These are phyloP conservation scores for Nylanderia fulva DNA, from an alignment of 1,140 invertebrate species.

Conservation along the genomic window DNA sequence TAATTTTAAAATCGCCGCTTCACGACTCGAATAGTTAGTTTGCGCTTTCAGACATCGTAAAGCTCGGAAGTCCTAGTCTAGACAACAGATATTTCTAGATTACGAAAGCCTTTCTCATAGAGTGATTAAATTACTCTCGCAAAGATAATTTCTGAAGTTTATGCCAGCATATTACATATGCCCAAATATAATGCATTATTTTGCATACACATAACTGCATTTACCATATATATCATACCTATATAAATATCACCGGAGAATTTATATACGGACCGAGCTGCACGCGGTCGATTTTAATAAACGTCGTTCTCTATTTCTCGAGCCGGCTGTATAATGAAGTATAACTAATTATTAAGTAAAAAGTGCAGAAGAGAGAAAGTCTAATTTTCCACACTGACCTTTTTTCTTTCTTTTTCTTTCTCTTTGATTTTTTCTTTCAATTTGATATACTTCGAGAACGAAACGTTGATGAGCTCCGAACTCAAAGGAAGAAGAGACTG, in stretches of 20 bases:
- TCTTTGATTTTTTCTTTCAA: not conserved
- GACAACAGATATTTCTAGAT: conserved; percentile 3
- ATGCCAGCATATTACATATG: not conserved
- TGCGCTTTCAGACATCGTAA: not conserved
- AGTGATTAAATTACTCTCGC: too few relatives aligned
- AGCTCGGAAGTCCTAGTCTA: not conserved
- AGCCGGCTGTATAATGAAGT: not conserved
- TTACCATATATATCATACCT: not conserved
- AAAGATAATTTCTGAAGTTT: not conserved
- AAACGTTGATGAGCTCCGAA: not conserved
- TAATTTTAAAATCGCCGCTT: conserved; percentile 34
- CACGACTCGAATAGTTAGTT: conserved; percentile 1
- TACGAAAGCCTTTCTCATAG: too few relatives aligned
- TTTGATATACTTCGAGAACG: not conserved
- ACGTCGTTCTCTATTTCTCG: not conserved
- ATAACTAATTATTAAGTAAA: not conserved
- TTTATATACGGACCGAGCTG: not conserved
- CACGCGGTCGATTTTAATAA: not conserved
- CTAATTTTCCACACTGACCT: not conserved
- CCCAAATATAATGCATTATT: not conserved
- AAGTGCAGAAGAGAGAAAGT: not conserved
- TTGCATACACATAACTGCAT: not conserved
- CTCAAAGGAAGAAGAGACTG: conserved; percentile 42
- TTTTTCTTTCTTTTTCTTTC: not conserved
- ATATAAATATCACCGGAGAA: not conserved